phyloP scores from a whole-genome alignment of 2,888 invertebrate species.

The Caenorhabditis sp. region DNA sequence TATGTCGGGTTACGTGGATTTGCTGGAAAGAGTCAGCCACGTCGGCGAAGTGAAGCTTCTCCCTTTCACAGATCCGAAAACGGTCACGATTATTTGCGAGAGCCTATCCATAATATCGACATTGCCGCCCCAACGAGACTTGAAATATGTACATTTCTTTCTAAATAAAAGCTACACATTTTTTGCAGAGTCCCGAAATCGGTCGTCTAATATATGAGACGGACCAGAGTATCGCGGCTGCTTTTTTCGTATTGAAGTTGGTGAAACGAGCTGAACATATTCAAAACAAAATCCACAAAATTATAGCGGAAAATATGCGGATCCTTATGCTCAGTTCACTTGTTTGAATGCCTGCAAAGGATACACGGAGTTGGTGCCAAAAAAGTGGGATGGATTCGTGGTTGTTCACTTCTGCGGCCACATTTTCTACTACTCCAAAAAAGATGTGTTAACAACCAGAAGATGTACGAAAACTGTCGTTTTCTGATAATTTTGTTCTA shows the following conservation, averaged over 20 bases:
- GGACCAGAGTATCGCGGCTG: slow-evolving; percentile 28
- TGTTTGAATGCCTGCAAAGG: slow-evolving; percentile 13
- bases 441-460: slow-evolving; percentile 3
- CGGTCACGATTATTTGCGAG: slow-evolving; percentile 9
- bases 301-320: slow-evolving; percentile 15
- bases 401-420: slow-evolving; percentile 32
- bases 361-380: background rate
- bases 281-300: background rate
- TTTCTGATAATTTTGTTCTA: background rate
- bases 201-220: background rate
- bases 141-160: slow-evolving; percentile 2
- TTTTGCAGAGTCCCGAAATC: background rate
- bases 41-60: slow-evolving; percentile 10
- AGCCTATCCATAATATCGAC: slow-evolving; percentile 27
- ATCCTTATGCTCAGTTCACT: background rate
- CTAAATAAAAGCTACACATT: too few species aligned
- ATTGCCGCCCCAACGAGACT: background rate
- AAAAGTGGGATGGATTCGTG: slow-evolving; percentile 13
- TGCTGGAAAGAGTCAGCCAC: background rate
- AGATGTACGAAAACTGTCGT: background rate
- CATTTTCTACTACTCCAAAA: slow-evolving; percentile 6
- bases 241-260: slow-evolving; percentile 15
- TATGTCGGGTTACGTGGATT: background rate
- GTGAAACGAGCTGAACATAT: background rate
- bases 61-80: background rate